Conservation (phyloP, 2,888 invertebrate species). For the Pterostichus niger region DNA sequence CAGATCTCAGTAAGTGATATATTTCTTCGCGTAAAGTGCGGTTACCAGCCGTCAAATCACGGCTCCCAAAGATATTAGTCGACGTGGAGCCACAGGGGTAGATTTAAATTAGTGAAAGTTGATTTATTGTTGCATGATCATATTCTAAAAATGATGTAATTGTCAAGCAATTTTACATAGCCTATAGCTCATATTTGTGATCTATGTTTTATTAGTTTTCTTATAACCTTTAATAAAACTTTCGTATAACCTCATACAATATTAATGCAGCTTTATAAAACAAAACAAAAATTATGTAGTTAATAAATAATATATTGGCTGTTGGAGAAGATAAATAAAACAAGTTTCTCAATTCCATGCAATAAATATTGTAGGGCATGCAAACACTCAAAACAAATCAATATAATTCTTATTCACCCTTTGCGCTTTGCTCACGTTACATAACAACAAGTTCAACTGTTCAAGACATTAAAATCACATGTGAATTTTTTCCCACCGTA, state of each 20-base stretch:
- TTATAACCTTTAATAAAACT: background rate
- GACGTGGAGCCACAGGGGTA: too few species aligned
- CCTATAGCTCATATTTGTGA: background rate
- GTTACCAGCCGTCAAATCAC: too few species aligned
- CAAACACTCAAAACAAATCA: slow-evolving; percentile 15
- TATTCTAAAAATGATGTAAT: too few species aligned
- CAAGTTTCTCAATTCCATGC: background rate
- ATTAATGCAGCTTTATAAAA: background rate
- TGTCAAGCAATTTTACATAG: background rate
- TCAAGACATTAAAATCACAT: background rate
- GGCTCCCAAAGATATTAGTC: too few species aligned
- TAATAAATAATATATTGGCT: slow-evolving; percentile 13
- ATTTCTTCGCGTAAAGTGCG: too few species aligned
- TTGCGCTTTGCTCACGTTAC: background rate
- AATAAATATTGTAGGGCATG: slow-evolving; percentile 18
- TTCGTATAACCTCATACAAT: too few species aligned
- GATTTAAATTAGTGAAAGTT: too few species aligned
- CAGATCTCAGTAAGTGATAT: too few species aligned
- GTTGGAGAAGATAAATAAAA: slow-evolving; percentile 11
- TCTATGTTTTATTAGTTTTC: background rate
- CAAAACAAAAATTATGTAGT: background rate
- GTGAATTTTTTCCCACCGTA: slow-evolving; percentile 18
- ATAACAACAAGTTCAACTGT: slow-evolving; percentile 3
- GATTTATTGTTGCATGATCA: too few species aligned
- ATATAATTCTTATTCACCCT: background rate